Base-by-base conservation (phyloP, 2,113 vertebrate species). In the Triplophysa tibetana region DNA sequence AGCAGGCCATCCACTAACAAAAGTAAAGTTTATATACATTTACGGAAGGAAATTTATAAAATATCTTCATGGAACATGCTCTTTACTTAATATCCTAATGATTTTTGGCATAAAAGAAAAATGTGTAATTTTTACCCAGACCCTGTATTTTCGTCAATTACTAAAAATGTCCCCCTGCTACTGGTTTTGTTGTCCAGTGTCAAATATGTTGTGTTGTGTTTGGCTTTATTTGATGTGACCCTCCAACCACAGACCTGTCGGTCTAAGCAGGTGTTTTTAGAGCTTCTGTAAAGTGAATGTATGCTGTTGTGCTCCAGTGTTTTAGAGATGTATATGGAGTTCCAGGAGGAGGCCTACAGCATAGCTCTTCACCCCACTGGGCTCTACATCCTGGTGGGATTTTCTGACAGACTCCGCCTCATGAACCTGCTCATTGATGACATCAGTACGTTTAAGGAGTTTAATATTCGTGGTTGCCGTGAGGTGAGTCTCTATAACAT, bases 341-440 rank as follows among this genome's bases (percentile, higher is more conserved):
- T 95, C 82, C 93, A 91, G 84, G 95, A 98, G 83, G 95, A 98
- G 81, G 94, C 93, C 0, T 88, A 93, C 82, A 88, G 97, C 1
- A 78, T 99, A 60, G 92, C 96, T 62, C 92, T 99, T 77, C 98
- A 99, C 66, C 97, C 98, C n/a, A 93, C 92, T 1, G 98, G 96
- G 13, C 90, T 97, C 77, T 97, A 91, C 77, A 82, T 96, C 70
- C 92, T 98, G 76, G 96, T 95, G 82, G 97, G 97, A 10, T 99
- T 99, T 89, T 91, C 95, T 65, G 94, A 97, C 89, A 98, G 96
- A 85, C 92, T 99, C 1, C 89, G 93, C 29, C 91, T 97, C 72
- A 93, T 98, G 96, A 97, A 94, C 81, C 89, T 99, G 12, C 91
- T 98, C 3, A 93, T 97, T 13, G 94, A 97, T 64, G 96, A 97